Evolutionary conservation across 2,113 vertebrate genomes (phyloP).

Genomic region (Chinchilla lanigera): DNA sequence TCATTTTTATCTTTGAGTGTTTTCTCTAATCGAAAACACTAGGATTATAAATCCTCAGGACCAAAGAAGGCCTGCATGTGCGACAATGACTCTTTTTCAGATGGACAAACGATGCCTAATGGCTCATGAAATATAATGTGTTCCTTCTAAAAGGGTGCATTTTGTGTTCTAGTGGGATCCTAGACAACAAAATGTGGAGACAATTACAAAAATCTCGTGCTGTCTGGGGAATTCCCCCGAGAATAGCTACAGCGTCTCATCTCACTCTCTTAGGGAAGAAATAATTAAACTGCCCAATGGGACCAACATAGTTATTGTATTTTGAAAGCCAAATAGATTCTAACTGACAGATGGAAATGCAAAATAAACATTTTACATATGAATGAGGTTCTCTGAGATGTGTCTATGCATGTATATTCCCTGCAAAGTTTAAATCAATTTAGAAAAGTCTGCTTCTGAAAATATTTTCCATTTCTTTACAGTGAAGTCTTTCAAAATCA

Average conservation of each 20-base stretch:
- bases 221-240: background rate
- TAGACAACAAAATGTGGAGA: background rate
- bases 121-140: accelerated
- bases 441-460: background rate
- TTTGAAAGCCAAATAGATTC: background rate
- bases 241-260: background rate
- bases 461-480: background rate
- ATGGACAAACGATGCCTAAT: background rate
- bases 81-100: no score
- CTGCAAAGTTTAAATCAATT: background rate
- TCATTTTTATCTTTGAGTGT: background rate
- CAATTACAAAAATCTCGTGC: background rate
- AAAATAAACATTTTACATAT: background rate
- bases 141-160: background rate
- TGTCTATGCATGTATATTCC: background rate
- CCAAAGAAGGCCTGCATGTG: accelerated
- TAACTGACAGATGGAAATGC: background rate
- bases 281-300: background rate
- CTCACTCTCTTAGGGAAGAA: background rate
- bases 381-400: background rate
- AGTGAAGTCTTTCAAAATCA: background rate
- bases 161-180: background rate
- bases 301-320: background rate
- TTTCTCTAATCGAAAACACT: background rate
- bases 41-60: background rate